These are phyloP conservation scores for Aphidius colemani DNA, from an alignment of 2,888 invertebrate genomes.

Conservation along the genomic window DNA sequence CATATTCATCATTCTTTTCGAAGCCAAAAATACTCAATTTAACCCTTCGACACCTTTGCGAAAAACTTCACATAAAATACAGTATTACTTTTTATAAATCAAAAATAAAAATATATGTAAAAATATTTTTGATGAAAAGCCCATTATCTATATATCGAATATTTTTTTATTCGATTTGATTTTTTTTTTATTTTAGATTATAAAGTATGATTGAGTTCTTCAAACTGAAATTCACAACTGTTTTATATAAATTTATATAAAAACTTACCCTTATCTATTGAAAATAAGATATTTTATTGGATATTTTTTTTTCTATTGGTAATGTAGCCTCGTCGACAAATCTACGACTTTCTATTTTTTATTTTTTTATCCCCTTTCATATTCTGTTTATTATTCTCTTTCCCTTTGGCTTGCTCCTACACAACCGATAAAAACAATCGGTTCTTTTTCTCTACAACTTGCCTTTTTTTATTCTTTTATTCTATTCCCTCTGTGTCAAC, in stretches of 20 bases:
- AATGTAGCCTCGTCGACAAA: conserved; percentile 37
- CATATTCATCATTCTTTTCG: no score
- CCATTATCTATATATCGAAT: no score
- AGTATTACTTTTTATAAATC: no score
- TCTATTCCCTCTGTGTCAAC: background rate
- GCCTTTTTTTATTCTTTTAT: background rate
- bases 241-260: background rate
- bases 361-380: no score
- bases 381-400: background rate
- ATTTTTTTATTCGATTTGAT: conserved; percentile 17
- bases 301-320: conserved; percentile 39
- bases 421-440: conserved; percentile 38
- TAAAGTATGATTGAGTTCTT: background rate
- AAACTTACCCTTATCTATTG: no score
- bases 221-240: conserved; percentile 18
- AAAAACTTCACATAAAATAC: no score
- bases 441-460: conserved; percentile 16
- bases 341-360: conserved; percentile 33
- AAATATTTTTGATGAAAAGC: no score
- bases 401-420: background rate
- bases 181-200: background rate
- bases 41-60: no score
- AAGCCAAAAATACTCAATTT: no score
- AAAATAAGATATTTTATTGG: conserved; percentile 37
- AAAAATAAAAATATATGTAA: no score